Conservation (phyloP, 2,888 invertebrate genomes). For the Thyatira batis region DNA sequence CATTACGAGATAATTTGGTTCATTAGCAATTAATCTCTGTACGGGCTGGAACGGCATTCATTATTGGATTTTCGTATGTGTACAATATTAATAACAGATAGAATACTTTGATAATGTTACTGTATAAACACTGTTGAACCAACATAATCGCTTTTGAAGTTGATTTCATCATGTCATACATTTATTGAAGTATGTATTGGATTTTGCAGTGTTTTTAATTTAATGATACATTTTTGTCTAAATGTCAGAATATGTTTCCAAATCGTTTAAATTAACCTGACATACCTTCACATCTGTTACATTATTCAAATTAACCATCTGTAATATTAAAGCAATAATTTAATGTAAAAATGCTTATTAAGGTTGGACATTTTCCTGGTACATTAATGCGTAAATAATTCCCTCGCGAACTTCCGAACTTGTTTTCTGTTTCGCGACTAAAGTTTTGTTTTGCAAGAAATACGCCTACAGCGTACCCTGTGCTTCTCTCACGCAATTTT, state of each 20-base stretch:
- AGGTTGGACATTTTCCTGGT: not conserved
- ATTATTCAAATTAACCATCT: not conserved
- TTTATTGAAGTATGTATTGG: no score
- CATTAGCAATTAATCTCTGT: not conserved
- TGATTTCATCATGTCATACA: not conserved
- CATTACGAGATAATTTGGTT: not conserved
- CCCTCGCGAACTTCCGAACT: not conserved
- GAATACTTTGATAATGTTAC: not conserved
- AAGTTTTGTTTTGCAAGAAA: slow-evolving; percentile 1
- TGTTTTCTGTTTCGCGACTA: not conserved
- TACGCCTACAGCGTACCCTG: not conserved
- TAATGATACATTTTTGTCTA: no score
- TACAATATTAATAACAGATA: not conserved
- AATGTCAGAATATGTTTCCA: no score
- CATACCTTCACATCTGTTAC: no score
- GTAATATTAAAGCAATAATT: not conserved
- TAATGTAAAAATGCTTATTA: not conserved
- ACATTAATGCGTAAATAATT: not conserved
- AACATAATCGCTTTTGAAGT: not conserved
- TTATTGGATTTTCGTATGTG: not conserved
- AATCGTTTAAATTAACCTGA: no score
- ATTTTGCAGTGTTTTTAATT: no score
- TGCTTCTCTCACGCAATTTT: slow-evolving; percentile 9
- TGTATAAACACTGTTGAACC: not conserved
- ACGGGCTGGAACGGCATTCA: not conserved